A percentile compares a stretch with the other conserved stretches of the same genome.
Evolutionary conservation across 2,797 vertebrate species (phyloP).

Genomic region (Clarias platycephalus): DNA sequence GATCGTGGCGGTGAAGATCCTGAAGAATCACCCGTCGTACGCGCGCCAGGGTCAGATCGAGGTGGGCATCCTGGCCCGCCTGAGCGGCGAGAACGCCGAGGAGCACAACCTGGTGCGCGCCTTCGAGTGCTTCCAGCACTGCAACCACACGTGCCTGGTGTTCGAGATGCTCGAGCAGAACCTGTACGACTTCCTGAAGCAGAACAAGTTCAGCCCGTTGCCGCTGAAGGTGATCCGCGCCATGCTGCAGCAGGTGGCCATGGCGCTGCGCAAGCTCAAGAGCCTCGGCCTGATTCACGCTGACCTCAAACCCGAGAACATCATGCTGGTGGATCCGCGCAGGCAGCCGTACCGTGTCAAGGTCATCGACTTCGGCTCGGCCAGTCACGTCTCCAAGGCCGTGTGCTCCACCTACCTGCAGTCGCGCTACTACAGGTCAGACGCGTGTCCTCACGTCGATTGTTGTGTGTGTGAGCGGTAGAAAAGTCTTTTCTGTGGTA

Average conservation of each 20-base stretch:
- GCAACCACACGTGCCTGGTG: slow-evolving; percentile 92
- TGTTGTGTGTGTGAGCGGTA: not conserved
- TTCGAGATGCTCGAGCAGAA: slow-evolving; percentile 99
- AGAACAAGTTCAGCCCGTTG: slow-evolving; percentile 97
- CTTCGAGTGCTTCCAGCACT: slow-evolving; percentile 96
- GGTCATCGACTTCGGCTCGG: slow-evolving; percentile 97
- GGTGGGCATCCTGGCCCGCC: slow-evolving; percentile 86
- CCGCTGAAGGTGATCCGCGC: slow-evolving; percentile 95
- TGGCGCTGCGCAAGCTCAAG: slow-evolving; percentile 94
- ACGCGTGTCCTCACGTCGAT: not conserved
- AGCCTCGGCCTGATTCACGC: slow-evolving; percentile 97
- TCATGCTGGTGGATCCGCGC: slow-evolving; percentile 96
- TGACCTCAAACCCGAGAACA: slow-evolving; percentile 98
- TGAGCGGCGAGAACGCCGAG: slow-evolving; percentile 92
- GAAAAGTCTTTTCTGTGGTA: not conserved
- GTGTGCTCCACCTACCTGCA: slow-evolving; percentile 97
- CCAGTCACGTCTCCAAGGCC: slow-evolving; percentile 97
- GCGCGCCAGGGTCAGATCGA: slow-evolving; percentile 95
- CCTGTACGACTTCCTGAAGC: slow-evolving; percentile 96
- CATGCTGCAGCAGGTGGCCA: slow-evolving; percentile 94
- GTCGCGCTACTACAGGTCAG: slow-evolving; percentile 97
- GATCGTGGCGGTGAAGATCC: slow-evolving; percentile 92
- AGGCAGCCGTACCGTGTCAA: slow-evolving; percentile 96
- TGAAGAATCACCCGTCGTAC: slow-evolving; percentile 97
- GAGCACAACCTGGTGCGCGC: slow-evolving; percentile 95